These are phyloP conservation scores for Gnatocerus cornutus DNA, from an alignment of 2,888 invertebrate species.

Conservation along the genomic window DNA sequence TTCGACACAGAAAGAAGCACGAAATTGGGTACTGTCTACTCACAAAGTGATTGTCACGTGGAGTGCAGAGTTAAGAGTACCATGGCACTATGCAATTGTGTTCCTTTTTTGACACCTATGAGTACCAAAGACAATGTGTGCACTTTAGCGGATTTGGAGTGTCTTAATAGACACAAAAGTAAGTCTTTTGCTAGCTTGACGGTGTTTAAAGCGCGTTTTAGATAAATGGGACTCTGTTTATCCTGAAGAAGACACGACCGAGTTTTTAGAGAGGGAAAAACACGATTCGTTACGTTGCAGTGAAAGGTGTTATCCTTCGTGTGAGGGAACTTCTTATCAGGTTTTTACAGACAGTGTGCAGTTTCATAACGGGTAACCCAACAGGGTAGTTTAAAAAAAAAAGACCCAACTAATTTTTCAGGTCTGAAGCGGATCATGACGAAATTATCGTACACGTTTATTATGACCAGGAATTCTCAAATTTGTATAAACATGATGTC, in stretches of 20 bases:
- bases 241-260: conserved; percentile 10
- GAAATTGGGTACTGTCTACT: conserved; percentile 6
- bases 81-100: conserved; percentile 26
- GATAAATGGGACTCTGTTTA: conserved; percentile 27
- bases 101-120: conserved; percentile 23
- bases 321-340: conserved; percentile 14
- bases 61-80: conserved; percentile 27
- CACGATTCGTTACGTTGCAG: conserved; percentile 29
- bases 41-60: conserved; percentile 28
- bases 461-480: conserved; percentile 14
- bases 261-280: conserved; percentile 8
- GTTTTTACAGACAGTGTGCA: background rate
- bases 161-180: conserved; percentile 22
- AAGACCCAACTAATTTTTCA: background rate
- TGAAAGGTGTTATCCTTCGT: conserved; percentile 18
- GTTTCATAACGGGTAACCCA: background rate
- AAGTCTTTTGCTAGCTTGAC: background rate
- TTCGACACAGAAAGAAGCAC: conserved; percentile 16
- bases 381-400: background rate
- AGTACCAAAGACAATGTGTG: conserved; percentile 11
- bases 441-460: background rate
- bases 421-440: background rate
- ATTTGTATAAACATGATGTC: conserved; percentile 23
- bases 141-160: conserved; percentile 8
- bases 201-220: background rate